Base-by-base conservation (phyloP, 1,140 invertebrate genomes). In the Drosophila pachea region DNA sequence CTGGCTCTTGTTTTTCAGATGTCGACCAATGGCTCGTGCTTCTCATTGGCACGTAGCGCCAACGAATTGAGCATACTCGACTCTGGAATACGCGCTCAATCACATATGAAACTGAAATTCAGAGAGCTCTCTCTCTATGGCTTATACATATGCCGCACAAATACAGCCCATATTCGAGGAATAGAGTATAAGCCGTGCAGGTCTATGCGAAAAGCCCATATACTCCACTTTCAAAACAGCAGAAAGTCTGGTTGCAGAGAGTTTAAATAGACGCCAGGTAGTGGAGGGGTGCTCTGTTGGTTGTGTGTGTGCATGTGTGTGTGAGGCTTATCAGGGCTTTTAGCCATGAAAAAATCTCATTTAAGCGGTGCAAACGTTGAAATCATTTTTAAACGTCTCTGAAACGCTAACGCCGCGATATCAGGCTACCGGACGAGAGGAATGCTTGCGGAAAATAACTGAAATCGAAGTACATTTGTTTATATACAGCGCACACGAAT, bases 21-120 rank as follows among this genome's bases (percentile, higher is more conserved):
- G 22, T 22, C 22, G 22, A 22, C 22, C 22, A 22, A 32, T 55
- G 67, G 71, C 68, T 78, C 72, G 76, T 75, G 76, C 62, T 78
- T 74, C 71, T 74, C 76, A 78, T 78, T 78, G 63, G 49, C 67
- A 43, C 40, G 40, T 22, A 22, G 14, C 40, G 40, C 12, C 7
- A 42, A 42, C 40, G 14, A 43, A 3, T 3, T n/a, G 12, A 7
- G n/a, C 14, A 43, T 43, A n/a, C 8, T 14, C 40, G 40, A 16
- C 40, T 43, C 5, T 4, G 0, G 0, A 2, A 43, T 43, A n/a
- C 40, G 12, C 40, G 40, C 4, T 40, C 38, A 8, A 38, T 38
- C 3, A 4, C n/a, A 11, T 38, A 38, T 9, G 8, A 22, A 22
- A 22, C 1, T 22, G 1, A 22, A 22, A 22, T 22, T 22, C 22